These are phyloP conservation scores for Hyaena hyaena DNA, from an alignment of 2,113 vertebrate genomes.

Conservation along the genomic window DNA sequence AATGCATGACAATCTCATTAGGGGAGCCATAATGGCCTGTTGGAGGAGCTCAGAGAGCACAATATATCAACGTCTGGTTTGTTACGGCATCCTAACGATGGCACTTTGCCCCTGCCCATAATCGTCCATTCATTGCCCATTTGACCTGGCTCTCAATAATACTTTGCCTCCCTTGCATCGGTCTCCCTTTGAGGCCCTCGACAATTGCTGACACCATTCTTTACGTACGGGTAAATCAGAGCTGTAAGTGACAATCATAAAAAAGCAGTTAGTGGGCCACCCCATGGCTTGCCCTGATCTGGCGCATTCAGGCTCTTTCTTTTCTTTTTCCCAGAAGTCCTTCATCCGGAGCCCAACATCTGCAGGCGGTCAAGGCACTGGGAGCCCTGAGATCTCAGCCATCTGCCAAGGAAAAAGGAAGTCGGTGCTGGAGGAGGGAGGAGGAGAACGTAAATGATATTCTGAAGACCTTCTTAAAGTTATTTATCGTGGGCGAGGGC, in stretches of 20 bases:
- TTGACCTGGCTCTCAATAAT: constrained; percentile 84
- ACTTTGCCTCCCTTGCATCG: constrained; percentile 84
- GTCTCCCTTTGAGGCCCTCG: constrained; percentile 88
- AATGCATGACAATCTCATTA: constrained; percentile 90
- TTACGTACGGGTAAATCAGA: constrained; percentile 85
- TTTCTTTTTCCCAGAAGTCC: constrained; percentile 80
- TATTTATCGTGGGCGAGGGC: constrained; percentile 83
- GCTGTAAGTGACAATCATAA: constrained; percentile 90
- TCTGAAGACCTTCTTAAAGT: constrained; percentile 79
- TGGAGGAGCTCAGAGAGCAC: constrained; percentile 84
- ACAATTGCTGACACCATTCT: constrained; percentile 89
- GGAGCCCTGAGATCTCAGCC: constrained; percentile 89
- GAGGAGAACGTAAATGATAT: constrained; percentile 64
- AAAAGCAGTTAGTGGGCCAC: constrained; percentile 90
- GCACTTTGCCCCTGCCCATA: constrained; percentile 78
- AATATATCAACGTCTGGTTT: constrained; percentile 87
- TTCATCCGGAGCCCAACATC: constrained; percentile 88
- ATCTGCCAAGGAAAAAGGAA: constrained; percentile 90
- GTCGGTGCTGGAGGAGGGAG: not conserved
- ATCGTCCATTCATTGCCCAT: constrained; percentile 84
- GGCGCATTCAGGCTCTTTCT: constrained; percentile 92
- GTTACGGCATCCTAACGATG: constrained; percentile 81
- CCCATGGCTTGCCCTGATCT: constrained; percentile 89
- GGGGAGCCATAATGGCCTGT: constrained; percentile 84
- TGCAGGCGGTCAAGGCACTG: constrained; percentile 92